phyloP scores from a whole-genome alignment of 2,797 vertebrate genomes.

The Mus caroli region DNA sequence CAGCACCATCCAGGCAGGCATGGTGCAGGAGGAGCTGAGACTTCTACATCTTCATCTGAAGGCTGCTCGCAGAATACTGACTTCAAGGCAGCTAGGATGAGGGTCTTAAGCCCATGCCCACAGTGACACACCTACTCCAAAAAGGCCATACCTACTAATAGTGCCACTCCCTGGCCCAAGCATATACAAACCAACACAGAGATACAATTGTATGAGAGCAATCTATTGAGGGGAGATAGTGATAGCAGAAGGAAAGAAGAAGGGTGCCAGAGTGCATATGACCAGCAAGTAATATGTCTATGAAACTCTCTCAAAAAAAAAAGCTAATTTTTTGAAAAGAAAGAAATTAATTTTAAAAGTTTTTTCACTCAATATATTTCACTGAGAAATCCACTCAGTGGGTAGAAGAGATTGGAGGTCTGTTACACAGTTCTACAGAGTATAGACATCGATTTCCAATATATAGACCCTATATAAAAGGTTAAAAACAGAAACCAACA shows the following conservation, averaged over 20 bases:
- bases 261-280: no score
- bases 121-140: neutral
- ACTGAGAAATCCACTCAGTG: neutral
- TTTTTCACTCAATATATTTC: neutral
- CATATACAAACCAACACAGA: neutral
- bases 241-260: neutral
- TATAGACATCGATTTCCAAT: neutral
- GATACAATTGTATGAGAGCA: no score
- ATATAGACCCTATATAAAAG: neutral
- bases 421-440: neutral
- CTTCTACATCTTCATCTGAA: neutral
- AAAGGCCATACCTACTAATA: neutral
- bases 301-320: neutral
- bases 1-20: neutral
- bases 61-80: neutral
- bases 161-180: neutral
- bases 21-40: neutral
- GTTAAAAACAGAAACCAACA: neutral
- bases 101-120: neutral
- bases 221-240: neutral
- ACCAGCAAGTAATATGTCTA: neutral
- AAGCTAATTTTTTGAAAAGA: neutral
- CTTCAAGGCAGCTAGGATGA: neutral
- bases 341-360: neutral
- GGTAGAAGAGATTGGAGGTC: neutral